Base-by-base conservation (phyloP, 1,140 invertebrate species). In the Colletes latitarsis region DNA sequence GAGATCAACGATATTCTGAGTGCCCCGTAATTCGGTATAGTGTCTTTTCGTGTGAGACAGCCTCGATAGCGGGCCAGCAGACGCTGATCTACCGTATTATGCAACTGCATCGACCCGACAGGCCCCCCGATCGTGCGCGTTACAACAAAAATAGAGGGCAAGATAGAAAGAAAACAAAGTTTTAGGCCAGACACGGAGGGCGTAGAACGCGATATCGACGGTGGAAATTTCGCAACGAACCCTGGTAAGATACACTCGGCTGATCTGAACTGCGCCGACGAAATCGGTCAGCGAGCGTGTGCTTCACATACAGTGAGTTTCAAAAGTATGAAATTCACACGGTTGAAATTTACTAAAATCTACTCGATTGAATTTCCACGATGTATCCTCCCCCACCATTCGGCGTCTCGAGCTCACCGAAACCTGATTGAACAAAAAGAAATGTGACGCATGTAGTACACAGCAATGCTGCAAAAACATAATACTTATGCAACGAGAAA, bases 11-110 rank as follows among this genome's bases (percentile, higher is more conserved):
- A 9, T 10, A 3, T 49, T 49, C 10, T 3, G 10, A 49, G 10
- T 49, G 10, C 49, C 49, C 10, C 10, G 49, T 12, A 10, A 49
- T 10, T 46, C 43, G 43, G 43, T 46, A 49, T 8, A 49, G 10
- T 49, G 49, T 49, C 49, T 10, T 49, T 49, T 49, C 49, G 49
- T 8, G 9, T 12, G 49, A 8, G 8, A 30, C 0, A 30, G 19
- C 10, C 62, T 3, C 39, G n/a, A 55, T 14, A 62, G 21, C 21
- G 58, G 17, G 57, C 4, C 43, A 46, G 15, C 8, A 12, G 30
- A 60, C 43, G 66, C 66, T 62, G 75, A 77, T 70, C 75, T 70
- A 53, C 66, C 66, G n/a, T 66, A 69, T 69, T 19, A 49, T n/a
- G 14, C 19, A 39, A 9, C 39, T 41, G 64, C 6, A 64, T 66